phyloP scores from a whole-genome alignment of 1,140 invertebrate species.

The Portunus trituberculatus region DNA sequence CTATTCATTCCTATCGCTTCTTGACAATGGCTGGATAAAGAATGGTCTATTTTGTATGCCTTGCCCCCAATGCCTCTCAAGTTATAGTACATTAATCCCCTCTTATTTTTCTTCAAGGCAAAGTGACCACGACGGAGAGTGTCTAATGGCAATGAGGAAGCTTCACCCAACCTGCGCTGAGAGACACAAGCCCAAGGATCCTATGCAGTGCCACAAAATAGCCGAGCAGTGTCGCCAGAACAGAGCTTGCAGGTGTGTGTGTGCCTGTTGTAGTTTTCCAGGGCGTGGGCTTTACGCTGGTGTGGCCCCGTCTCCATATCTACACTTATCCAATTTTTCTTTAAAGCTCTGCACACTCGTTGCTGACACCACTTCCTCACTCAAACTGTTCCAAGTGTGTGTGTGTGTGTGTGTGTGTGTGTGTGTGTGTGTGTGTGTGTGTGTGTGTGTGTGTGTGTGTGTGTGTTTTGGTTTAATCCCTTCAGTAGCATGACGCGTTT shows the following conservation, averaged over 20 bases:
- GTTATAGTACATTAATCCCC: too few relatives aligned
- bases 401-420: constrained; percentile 3
- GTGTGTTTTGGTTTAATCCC: background rate
- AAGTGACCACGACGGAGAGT: constrained; percentile 76
- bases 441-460: constrained; percentile 15
- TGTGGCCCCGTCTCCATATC: too few relatives aligned
- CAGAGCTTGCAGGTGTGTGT: constrained; percentile 66
- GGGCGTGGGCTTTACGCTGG: too few relatives aligned
- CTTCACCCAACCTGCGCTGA: constrained; percentile 77
- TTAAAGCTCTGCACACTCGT: too few relatives aligned
- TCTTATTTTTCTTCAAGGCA: constrained; percentile 67
- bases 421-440: constrained; percentile 38
- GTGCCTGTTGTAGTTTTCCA: too few relatives aligned
- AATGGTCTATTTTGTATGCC: too few relatives aligned
- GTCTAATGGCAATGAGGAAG: constrained; percentile 76
- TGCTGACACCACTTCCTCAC: too few relatives aligned
- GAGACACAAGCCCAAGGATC: constrained; percentile 60
- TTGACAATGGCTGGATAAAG: too few relatives aligned
- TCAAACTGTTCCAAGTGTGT: background rate
- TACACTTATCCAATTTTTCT: too few relatives aligned
- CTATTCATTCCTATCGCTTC: too few relatives aligned
- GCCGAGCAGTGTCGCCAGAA: constrained; percentile 72
- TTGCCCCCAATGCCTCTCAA: too few relatives aligned
- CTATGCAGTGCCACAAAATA: constrained; percentile 76
- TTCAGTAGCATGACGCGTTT: too few relatives aligned